These are phyloP conservation scores for Matsumyia berberina DNA, from an alignment of 2,888 invertebrate genomes.

Conservation along the genomic window DNA sequence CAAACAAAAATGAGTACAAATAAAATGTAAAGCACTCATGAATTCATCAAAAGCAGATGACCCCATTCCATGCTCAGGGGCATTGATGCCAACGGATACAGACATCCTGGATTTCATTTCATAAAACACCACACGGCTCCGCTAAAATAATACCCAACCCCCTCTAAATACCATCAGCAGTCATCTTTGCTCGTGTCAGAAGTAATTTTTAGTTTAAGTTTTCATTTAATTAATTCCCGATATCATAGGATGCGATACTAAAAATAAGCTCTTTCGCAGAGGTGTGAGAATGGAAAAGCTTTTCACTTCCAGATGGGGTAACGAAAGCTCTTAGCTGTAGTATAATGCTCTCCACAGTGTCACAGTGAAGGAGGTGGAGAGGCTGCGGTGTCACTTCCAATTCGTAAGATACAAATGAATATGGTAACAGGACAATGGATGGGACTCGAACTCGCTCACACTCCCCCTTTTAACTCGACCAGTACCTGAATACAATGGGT, in stretches of 20 bases:
- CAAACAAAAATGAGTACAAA: slow-evolving; percentile 38
- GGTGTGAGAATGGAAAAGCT: slow-evolving; percentile 46
- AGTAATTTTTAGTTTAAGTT: slow-evolving; percentile 18
- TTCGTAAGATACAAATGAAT: slow-evolving; percentile 62
- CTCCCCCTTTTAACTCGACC: slow-evolving; percentile 11
- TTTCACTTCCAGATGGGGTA: slow-evolving; percentile 48
- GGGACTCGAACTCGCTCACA: slow-evolving; percentile 40
- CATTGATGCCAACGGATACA: slow-evolving; percentile 56
- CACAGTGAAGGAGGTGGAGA: slow-evolving; percentile 36
- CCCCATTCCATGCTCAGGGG: slow-evolving; percentile 58
- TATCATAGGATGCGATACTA: slow-evolving; percentile 48
- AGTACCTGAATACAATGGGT: slow-evolving; percentile 57
- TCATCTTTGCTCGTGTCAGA: slow-evolving; percentile 34
- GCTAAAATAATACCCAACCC: slow-evolving; percentile 7
- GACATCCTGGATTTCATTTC: slow-evolving; percentile 48
- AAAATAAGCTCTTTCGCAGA: slow-evolving; percentile 36
- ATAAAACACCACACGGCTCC: slow-evolving; percentile 11
- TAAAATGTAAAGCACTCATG: slow-evolving; percentile 58
- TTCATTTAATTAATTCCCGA: slow-evolving; percentile 44
- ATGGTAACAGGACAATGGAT: slow-evolving; percentile 62
- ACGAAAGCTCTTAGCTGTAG: slow-evolving; percentile 55
- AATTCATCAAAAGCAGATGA: slow-evolving; percentile 69
- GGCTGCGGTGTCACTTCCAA: slow-evolving; percentile 63
- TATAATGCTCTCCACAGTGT: slow-evolving; percentile 57
- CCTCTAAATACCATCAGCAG: slow-evolving; percentile 36